Percentiles rank a stretch among this genome's conserved stretches.
phyloP scores from a whole-genome alignment of 1,140 invertebrate species.

The Drosophila asahinai region DNA sequence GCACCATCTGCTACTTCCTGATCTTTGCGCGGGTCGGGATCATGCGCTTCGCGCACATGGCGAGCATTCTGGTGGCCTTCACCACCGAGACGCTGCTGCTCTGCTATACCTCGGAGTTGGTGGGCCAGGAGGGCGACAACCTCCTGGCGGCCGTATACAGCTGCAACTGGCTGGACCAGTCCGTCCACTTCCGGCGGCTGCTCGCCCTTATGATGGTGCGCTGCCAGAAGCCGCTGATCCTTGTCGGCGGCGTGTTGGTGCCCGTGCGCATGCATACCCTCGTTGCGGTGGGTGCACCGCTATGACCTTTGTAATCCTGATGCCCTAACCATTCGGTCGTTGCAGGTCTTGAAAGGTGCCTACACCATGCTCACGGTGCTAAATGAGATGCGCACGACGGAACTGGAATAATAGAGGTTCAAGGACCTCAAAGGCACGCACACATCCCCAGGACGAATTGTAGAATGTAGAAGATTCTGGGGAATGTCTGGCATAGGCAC shows the following conservation, averaged over 20 bases:
- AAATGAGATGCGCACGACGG: constrained; percentile 25
- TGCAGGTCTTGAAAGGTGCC: constrained; percentile 63
- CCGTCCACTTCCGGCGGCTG: constrained; percentile 46
- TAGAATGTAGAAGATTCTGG: too few species aligned
- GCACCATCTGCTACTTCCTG: constrained; percentile 49
- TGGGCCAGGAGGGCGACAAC: constrained; percentile 40
- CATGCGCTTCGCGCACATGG: constrained; percentile 21
- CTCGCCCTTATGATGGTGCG: constrained; percentile 56
- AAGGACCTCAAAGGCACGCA: neutral
- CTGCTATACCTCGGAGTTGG: constrained; percentile 64
- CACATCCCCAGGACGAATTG: neutral
- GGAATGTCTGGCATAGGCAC: too few species aligned
- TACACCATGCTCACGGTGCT: constrained; percentile 68
- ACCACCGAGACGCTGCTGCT: constrained; percentile 58
- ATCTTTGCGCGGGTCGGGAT: constrained; percentile 35
- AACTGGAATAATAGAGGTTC: neutral
- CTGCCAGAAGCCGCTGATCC: constrained; percentile 41
- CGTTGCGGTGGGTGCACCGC: constrained; percentile 32
- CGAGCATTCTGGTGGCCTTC: constrained; percentile 34
- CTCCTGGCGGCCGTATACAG: constrained; percentile 52
- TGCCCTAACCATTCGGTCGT: neutral
- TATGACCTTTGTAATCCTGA: neutral
- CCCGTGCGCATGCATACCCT: constrained; percentile 59
- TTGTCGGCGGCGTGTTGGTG: constrained; percentile 49
- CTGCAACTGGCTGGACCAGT: constrained; percentile 67